Percentiles rank a stretch among this genome's conserved stretches.
These are phyloP conservation scores for Nomada fucata DNA, from an alignment of 2,888 invertebrate genomes.

Conservation along the genomic window DNA sequence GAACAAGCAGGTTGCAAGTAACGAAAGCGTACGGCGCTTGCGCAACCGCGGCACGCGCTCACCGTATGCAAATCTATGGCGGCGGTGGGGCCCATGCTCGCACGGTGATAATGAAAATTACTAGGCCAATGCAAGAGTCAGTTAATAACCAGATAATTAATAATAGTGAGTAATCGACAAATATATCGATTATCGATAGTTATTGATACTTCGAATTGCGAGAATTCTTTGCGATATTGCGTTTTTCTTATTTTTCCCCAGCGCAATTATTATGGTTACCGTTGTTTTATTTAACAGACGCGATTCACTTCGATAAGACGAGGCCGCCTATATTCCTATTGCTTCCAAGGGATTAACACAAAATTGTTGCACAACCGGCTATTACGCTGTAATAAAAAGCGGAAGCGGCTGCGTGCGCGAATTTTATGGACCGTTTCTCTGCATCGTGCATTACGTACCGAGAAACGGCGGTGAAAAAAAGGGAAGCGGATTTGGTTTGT, in stretches of 20 bases:
- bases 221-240: too few species aligned
- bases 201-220: too few species aligned
- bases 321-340: too few species aligned
- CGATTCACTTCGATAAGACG: too few species aligned
- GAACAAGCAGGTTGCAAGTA: neutral
- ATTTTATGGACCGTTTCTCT: slow-evolving; percentile 15
- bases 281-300: too few species aligned
- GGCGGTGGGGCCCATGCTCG: neutral
- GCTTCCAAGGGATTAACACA: too few species aligned
- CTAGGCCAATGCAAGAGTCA: too few species aligned
- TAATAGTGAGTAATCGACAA: too few species aligned
- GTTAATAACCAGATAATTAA: too few species aligned
- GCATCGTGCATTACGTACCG: neutral
- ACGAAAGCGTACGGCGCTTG: neutral
- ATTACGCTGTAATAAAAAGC: neutral
- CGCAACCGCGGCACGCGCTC: slow-evolving; percentile 8
- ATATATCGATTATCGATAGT: too few species aligned
- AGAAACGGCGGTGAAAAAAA: neutral
- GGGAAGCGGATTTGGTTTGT: slow-evolving; percentile 19
- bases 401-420: neutral
- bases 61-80: neutral
- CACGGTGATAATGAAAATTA: neutral
- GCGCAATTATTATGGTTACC: too few species aligned
- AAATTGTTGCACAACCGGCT: neutral
- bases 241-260: too few species aligned